Percentiles rank a stretch among this genome's conserved stretches.
phyloP scores from a whole-genome alignment of 92 coral and sea anemone genomes.

The Metridium senile region DNA sequence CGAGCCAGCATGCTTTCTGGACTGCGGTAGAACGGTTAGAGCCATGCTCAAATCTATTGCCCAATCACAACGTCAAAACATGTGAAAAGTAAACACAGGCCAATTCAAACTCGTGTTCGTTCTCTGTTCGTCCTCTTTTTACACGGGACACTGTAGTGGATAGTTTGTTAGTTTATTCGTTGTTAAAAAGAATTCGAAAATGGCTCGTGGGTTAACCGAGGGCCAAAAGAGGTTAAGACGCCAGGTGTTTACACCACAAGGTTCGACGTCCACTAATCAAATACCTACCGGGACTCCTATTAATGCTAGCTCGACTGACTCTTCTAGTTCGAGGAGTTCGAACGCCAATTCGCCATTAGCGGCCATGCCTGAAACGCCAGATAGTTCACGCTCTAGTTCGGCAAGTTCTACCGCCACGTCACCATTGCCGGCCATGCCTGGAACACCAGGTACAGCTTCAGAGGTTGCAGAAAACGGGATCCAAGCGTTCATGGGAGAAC shows the following conservation, averaged over 20 bases:
- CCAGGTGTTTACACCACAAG: not conserved
- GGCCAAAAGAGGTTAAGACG: not conserved
- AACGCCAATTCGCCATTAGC: not conserved
- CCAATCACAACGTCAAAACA: not conserved
- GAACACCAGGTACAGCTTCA: not conserved
- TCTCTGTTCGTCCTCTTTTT: not conserved
- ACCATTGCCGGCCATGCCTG: not conserved
- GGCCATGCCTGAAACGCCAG: not conserved
- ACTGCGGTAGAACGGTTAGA: not conserved
- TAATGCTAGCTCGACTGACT: not conserved
- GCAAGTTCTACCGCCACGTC: too few species aligned
- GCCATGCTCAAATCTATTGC: not conserved
- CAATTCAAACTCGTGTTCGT: not conserved
- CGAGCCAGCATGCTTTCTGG: not conserved
- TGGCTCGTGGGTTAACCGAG: not conserved
- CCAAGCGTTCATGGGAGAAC: slow-evolving; percentile 5
- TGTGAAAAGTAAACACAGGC: slow-evolving; percentile 4
- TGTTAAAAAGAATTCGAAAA: not conserved
- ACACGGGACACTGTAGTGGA: not conserved
- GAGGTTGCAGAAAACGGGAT: not conserved
- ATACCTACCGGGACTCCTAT: not conserved
- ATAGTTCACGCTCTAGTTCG: not conserved
- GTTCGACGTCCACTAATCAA: not conserved
- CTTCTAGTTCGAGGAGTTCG: not conserved
- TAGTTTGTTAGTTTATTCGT: not conserved